phyloP scores from a whole-genome alignment of 2,797 vertebrate genomes.

The Cyclopterus lumpus region DNA sequence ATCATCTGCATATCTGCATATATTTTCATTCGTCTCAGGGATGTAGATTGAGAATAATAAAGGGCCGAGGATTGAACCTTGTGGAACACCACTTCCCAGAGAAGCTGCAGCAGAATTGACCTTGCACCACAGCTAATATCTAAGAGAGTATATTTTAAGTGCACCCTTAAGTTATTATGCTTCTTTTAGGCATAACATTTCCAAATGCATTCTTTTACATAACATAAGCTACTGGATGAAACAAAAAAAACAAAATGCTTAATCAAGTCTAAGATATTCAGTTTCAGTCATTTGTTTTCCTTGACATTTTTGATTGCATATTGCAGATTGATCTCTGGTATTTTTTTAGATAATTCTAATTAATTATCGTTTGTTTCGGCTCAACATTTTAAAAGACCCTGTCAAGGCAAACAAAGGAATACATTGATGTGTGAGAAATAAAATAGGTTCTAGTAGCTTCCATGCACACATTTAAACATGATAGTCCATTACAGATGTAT shows the following conservation, averaged over 20 bases:
- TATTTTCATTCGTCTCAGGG: background rate
- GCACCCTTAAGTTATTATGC: background rate
- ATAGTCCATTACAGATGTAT: constrained; percentile 16
- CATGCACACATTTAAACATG: background rate
- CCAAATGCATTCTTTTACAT: background rate
- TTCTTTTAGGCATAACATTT: background rate
- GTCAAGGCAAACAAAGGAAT: background rate
- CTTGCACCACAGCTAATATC: background rate
- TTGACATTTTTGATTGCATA: background rate
- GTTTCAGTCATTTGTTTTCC: background rate
- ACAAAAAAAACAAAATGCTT: background rate
- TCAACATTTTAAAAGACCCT: background rate
- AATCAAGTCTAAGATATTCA: background rate
- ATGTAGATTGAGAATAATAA: background rate
- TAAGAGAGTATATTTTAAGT: background rate
- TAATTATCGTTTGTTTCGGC: background rate
- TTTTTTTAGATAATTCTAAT: background rate
- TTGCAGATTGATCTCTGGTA: background rate
- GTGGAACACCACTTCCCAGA: constrained; percentile 1
- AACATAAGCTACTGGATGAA: background rate
- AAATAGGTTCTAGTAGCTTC: background rate
- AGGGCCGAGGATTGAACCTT: background rate
- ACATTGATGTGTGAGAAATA: background rate
- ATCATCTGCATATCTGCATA: constrained; percentile 23
- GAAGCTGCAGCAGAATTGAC: background rate